Conservation (phyloP, 2,113 vertebrate genomes). For the Nycticorax nycticorax region DNA sequence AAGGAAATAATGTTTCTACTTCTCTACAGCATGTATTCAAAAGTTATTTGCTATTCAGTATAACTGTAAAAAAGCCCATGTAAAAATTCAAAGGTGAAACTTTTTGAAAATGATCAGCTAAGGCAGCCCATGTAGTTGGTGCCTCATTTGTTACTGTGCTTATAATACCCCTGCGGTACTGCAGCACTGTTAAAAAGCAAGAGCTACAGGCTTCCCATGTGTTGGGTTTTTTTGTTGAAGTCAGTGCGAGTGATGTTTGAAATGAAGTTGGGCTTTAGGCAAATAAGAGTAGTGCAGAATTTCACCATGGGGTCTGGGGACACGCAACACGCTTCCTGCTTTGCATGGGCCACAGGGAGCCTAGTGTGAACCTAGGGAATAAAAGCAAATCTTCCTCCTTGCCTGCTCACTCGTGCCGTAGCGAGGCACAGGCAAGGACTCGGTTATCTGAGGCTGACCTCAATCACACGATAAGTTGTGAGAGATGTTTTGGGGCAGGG, state of each 20-base stretch:
- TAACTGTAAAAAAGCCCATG: neutral
- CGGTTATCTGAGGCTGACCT: neutral
- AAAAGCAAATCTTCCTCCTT: neutral
- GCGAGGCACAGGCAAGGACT: neutral
- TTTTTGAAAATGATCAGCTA: neutral
- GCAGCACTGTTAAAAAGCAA: neutral
- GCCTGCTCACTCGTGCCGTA: neutral
- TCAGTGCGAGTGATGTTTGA: neutral
- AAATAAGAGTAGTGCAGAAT: neutral
- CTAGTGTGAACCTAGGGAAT: neutral
- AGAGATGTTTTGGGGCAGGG: neutral
- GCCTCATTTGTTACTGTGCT: neutral
- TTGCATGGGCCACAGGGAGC: neutral
- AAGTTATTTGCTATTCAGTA: neutral
- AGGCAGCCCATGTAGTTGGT: neutral
- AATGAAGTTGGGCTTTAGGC: neutral
- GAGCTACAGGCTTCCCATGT: neutral
- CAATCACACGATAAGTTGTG: constrained; percentile 1
- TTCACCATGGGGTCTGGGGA: neutral
- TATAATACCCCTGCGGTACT: neutral
- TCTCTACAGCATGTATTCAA: neutral
- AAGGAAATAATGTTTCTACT: neutral
- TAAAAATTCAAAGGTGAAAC: neutral
- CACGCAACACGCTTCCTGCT: neutral
- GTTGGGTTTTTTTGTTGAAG: neutral